These are phyloP conservation scores for Bostrychus sinensis DNA, from an alignment of 2,113 vertebrate species.

Conservation along the genomic window DNA sequence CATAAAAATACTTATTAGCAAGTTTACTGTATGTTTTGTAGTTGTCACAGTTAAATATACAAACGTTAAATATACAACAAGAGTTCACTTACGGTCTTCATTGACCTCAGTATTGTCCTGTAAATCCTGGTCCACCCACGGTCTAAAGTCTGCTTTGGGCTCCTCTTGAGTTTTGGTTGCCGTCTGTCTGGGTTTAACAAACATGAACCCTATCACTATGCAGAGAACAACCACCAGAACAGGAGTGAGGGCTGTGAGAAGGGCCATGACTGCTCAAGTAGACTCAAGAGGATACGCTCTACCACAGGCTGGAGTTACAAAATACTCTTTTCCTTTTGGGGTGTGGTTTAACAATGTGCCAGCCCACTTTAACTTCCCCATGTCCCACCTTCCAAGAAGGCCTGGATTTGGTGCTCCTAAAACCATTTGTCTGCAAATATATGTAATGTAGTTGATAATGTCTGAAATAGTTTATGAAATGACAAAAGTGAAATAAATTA, in stretches of 20 bases:
- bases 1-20: not conserved
- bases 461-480: too few species aligned
- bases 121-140: conserved; percentile 88
- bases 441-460: too few species aligned
- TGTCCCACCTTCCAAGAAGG: too few species aligned
- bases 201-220: conserved; percentile 79
- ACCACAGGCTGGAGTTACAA: not conserved
- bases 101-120: conserved; percentile 79
- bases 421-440: too few species aligned
- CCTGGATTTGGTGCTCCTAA: too few species aligned
- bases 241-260: conserved; percentile 84
- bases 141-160: conserved; percentile 40
- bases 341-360: not conserved
- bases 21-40: too few species aligned
- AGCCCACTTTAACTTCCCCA: too few species aligned
- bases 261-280: conserved; percentile 71
- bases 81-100: conserved; percentile 70
- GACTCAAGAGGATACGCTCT: not conserved
- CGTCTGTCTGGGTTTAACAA: conserved; percentile 67
- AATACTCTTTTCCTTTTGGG: not conserved
- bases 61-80: too few species aligned
- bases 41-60: too few species aligned
- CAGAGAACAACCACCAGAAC: conserved; percentile 84
- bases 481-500: too few species aligned
- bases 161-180: not conserved